Evolutionary conservation across 2,113 vertebrate genomes (phyloP).

Genomic region (Oostethus manadensis): DNA sequence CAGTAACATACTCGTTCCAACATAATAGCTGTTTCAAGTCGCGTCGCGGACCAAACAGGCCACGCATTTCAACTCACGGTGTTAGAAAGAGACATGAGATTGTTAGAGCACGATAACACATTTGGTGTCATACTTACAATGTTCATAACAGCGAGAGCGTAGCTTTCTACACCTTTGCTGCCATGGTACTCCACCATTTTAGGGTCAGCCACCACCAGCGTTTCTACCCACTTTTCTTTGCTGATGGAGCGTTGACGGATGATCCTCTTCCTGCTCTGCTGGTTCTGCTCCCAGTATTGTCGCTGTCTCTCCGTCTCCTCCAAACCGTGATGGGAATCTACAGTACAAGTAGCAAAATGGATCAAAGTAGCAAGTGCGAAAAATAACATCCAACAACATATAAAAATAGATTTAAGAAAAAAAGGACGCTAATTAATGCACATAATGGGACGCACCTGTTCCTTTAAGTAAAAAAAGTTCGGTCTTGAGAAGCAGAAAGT

Average conservation of each 20-base stretch:
- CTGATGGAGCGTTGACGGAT: slow-evolving; percentile 82
- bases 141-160: slow-evolving; percentile 94
- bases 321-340: slow-evolving; percentile 48
- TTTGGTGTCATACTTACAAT: slow-evolving; percentile 78
- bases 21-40: neutral
- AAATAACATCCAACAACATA: neutral
- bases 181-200: slow-evolving; percentile 95
- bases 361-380: neutral
- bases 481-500: too few relatives aligned
- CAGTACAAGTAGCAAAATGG: slow-evolving; percentile 12
- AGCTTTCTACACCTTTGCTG: slow-evolving; percentile 78
- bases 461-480: too few relatives aligned
- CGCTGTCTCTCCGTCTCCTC: slow-evolving; percentile 60
- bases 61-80: neutral
- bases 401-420: too few relatives aligned
- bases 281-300: slow-evolving; percentile 73
- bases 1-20: neutral
- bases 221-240: slow-evolving; percentile 96
- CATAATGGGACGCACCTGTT: too few relatives aligned
- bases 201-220: slow-evolving; percentile 88
- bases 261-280: slow-evolving; percentile 55
- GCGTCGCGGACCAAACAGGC: too few relatives aligned
- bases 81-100: too few relatives aligned
- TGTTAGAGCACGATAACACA: too few relatives aligned
- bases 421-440: too few relatives aligned